These are phyloP conservation scores for Sardina pilchardus DNA, from an alignment of 2,113 vertebrate genomes.

Conservation along the genomic window DNA sequence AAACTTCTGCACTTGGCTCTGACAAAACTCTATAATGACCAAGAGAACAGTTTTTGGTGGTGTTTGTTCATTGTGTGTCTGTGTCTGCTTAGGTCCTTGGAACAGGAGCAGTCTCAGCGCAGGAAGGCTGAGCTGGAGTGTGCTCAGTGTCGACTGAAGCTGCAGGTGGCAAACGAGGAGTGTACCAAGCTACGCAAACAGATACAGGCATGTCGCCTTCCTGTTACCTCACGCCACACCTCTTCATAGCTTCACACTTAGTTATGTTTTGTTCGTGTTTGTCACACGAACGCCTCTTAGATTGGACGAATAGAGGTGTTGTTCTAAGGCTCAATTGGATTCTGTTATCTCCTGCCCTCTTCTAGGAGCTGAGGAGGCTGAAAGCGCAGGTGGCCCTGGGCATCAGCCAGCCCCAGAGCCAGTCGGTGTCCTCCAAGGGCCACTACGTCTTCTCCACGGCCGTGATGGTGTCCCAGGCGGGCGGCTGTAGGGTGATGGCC, in stretches of 20 bases:
- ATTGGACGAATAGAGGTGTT: too few relatives aligned
- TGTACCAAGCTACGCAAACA: slow-evolving; percentile 82
- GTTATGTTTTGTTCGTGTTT: not conserved
- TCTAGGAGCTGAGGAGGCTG: slow-evolving; percentile 82
- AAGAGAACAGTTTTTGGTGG: not conserved
- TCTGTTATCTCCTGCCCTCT: not conserved
- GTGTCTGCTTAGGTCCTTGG: slow-evolving; percentile 72
- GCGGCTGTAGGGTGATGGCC: slow-evolving; percentile 86
- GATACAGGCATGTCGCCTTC: slow-evolving; percentile 77
- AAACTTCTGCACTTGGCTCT: slow-evolving; percentile 21
- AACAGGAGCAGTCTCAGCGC: slow-evolving; percentile 81
- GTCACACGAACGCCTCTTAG: too few relatives aligned
- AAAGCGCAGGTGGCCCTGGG: slow-evolving; percentile 67
- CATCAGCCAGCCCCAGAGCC: slow-evolving; percentile 51
- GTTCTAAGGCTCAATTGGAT: not conserved
- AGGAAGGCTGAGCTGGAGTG: slow-evolving; percentile 89
- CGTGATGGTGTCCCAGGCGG: slow-evolving; percentile 81
- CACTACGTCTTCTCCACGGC: slow-evolving; percentile 84
- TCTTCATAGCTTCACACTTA: not conserved
- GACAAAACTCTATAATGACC: not conserved
- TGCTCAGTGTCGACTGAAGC: slow-evolving; percentile 86
- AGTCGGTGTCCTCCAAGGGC: slow-evolving; percentile 51
- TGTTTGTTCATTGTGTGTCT: not conserved
- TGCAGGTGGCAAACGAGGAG: slow-evolving; percentile 85
- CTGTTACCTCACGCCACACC: not conserved